Evolutionary conservation across 2,113 vertebrate genomes (phyloP), one percentile per base, ranked within the genome.

Genomic region (Nematolebias whitei): DNA sequence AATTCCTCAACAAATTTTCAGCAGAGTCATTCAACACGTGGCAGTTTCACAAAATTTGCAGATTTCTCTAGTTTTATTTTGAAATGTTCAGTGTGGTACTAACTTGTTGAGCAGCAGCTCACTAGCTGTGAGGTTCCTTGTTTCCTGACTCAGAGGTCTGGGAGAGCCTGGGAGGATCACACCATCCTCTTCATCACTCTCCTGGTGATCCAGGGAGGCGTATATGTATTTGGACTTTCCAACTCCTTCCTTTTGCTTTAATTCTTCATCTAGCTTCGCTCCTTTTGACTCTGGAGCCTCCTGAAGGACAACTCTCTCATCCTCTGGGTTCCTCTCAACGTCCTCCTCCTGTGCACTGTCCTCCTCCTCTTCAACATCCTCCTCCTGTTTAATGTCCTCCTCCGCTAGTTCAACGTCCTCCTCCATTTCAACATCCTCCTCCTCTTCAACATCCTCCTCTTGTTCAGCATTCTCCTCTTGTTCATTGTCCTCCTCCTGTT

Each of bases 41-140:
- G 5, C 32, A 5, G 5, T 35, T 10, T 9, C 32, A 35, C 32
- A 35, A 8, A 10, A 6, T 35, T 10, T 35, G 32, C 32, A 35
- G 32, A 9, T 35, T 35, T 10, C 32, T 19, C 16, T 19, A 12
- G 8, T 11, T 48, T 61, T 32, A 22, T 40, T 40, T 50, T 50
- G 4, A 38, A 18, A 44, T 1, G 1, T 1, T 51, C 45, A 12
- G 41, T 39, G 24, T 54, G 26, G 39, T 15, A 90, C 91, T 92
- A 70, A 94, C 92, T 92, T 94, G 85, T 90, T 92, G 26, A 92
- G 87, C 47, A 91, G 82, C 47, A 92, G 76, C 60, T 92, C 88
- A 2, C 91, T 92, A 73, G 92, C 92, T 22, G 91, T 88, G 40
- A 92, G 74, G 12, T 64, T 66, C 66, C 85, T 86, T 6, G 83